These are phyloP conservation scores for Drepanosiphum platanoidis DNA, from an alignment of 2,888 invertebrate genomes.

Conservation along the genomic window DNA sequence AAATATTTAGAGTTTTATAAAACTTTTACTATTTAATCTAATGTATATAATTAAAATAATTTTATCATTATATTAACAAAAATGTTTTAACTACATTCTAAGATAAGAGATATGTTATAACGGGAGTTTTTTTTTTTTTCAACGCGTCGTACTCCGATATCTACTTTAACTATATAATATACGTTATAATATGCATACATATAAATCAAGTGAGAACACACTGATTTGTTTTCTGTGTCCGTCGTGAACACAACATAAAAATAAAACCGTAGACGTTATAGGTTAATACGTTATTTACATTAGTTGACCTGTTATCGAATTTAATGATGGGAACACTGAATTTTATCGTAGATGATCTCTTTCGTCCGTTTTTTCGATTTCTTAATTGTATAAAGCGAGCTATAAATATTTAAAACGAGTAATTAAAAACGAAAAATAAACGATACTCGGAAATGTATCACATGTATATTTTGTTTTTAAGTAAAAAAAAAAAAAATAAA, in stretches of 20 bases:
- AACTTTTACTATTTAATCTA: background rate
- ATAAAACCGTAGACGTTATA: background rate
- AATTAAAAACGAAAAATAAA: constrained; percentile 6
- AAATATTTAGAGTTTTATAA: background rate
- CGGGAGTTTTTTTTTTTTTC: background rate
- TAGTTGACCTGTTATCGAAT: constrained; percentile 31
- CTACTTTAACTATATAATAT: background rate
- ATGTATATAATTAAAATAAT: background rate
- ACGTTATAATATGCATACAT: background rate
- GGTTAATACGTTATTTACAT: background rate
- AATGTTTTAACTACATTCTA: background rate
- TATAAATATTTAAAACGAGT: constrained; percentile 7
- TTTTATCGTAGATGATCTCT: background rate
- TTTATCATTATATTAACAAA: background rate
- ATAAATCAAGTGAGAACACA: background rate
- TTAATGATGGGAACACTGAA: constrained; percentile 14
- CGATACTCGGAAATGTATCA: background rate
- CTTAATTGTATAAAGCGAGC: background rate
- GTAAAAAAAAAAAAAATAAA: background rate
- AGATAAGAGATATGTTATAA: background rate
- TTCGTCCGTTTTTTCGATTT: background rate
- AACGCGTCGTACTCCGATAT: too few relatives aligned
- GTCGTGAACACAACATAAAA: background rate
- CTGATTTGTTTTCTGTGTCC: background rate
- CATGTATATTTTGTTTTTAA: background rate